Conservation (phyloP, 2,888 invertebrate species). For the Anthophora plumipes region DNA sequence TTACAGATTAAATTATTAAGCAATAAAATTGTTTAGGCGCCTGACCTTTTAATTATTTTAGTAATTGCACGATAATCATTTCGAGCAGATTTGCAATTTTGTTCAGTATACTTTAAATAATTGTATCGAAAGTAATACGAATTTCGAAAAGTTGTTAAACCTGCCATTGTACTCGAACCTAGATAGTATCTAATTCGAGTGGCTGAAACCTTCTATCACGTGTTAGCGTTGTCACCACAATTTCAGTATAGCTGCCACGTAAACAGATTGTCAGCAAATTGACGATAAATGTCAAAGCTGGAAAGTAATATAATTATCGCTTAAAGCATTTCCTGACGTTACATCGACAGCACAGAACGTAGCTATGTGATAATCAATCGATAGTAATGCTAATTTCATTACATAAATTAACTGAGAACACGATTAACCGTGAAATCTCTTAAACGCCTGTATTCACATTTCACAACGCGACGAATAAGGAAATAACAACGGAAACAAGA, state of each 20-base stretch:
- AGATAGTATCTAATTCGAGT: neutral
- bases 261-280: constrained; percentile 24
- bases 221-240: neutral
- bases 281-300: constrained; percentile 12
- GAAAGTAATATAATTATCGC: constrained; percentile 11
- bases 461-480: neutral
- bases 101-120: neutral
- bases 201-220: neutral
- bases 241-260: neutral
- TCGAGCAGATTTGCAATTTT: no score
- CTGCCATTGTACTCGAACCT: neutral
- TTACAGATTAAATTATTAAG: no score
- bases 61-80: neutral
- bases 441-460: neutral
- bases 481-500: neutral
- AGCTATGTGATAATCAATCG: neutral
- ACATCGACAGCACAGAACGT: neutral
- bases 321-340: neutral
- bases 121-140: neutral
- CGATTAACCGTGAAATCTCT: constrained; percentile 5
- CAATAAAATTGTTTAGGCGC: neutral
- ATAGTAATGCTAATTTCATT: constrained; percentile 1
- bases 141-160: neutral
- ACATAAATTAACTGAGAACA: constrained; percentile 1
- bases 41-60: neutral